These are phyloP conservation scores for Branchipolynoe longqiensis DNA, from an alignment of 2,888 invertebrate species.

Conservation along the genomic window DNA sequence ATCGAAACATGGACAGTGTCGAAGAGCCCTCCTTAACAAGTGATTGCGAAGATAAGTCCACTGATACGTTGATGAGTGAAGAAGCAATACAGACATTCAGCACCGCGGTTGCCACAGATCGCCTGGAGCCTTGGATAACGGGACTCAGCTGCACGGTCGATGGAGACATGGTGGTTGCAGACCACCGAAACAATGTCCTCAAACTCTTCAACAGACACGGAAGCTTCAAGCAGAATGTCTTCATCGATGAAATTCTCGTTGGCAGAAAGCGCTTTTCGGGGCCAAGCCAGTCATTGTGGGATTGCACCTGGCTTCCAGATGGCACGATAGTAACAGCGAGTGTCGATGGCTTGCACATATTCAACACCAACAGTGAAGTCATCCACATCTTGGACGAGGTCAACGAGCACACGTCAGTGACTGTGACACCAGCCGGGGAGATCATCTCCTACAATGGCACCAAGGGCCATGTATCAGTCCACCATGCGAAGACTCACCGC, in stretches of 20 bases:
- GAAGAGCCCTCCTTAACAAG: neutral
- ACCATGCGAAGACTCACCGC: neutral
- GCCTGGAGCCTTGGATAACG: constrained; percentile 48
- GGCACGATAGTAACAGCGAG: constrained; percentile 22
- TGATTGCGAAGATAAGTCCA: neutral
- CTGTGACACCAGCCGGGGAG: constrained; percentile 3
- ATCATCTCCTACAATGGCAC: constrained; percentile 50
- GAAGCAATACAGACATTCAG: neutral
- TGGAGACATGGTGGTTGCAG: constrained; percentile 52
- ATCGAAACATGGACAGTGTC: neutral
- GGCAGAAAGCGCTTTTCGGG: neutral
- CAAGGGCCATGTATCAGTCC: constrained; percentile 14
- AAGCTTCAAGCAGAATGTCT: constrained; percentile 15
- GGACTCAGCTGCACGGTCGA: constrained; percentile 22
- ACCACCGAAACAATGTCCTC: constrained; percentile 52
- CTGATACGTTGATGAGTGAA: too few relatives aligned
- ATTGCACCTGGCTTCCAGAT: constrained; percentile 42
- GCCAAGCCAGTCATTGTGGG: constrained; percentile 49
- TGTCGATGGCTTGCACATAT: constrained; percentile 29
- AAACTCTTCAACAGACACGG: constrained; percentile 40
- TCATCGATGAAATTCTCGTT: constrained; percentile 4
- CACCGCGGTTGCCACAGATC: constrained; percentile 20
- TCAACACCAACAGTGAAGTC: constrained; percentile 29
- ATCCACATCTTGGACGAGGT: neutral
- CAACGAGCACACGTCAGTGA: constrained; percentile 53